A percentile compares a stretch with the other conserved stretches of the same genome.
Conservation (phyloP, 2,113 vertebrate genomes). For the Lynx canadensis region DNA sequence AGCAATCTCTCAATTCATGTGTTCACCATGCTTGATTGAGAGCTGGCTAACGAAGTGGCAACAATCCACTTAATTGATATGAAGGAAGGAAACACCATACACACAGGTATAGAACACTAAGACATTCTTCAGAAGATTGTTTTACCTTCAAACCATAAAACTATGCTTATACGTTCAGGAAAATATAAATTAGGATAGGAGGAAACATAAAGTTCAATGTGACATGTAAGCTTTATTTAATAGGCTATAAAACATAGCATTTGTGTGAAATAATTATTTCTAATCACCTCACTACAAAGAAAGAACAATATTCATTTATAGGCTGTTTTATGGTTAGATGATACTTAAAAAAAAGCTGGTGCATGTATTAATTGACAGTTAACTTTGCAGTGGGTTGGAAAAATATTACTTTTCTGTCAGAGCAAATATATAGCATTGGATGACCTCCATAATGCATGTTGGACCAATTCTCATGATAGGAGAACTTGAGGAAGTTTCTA, state of each 20-base stretch:
- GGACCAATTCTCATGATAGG: background rate
- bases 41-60: constrained; percentile 60
- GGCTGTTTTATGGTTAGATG: constrained; percentile 11
- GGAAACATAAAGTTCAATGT: background rate
- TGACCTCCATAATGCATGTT: background rate
- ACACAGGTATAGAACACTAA: background rate
- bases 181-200: constrained; percentile 20
- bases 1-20: constrained; percentile 61
- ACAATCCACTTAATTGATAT: constrained; percentile 59
- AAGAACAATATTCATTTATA: constrained; percentile 37
- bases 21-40: constrained; percentile 54
- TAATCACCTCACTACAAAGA: constrained; percentile 43
- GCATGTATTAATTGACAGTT: background rate
- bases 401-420: constrained; percentile 9
- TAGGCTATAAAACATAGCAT: constrained; percentile 51
- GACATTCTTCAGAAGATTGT: background rate
- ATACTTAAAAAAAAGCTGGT: constrained; percentile 14
- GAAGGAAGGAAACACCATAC: background rate
- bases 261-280: constrained; percentile 64
- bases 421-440: background rate
- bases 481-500: background rate
- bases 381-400: background rate
- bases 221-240: background rate
- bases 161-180: background rate
- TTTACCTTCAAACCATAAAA: constrained; percentile 9